Evolutionary conservation across 2,797 vertebrate genomes (phyloP).

Genomic region (Staurois parvus): DNA sequence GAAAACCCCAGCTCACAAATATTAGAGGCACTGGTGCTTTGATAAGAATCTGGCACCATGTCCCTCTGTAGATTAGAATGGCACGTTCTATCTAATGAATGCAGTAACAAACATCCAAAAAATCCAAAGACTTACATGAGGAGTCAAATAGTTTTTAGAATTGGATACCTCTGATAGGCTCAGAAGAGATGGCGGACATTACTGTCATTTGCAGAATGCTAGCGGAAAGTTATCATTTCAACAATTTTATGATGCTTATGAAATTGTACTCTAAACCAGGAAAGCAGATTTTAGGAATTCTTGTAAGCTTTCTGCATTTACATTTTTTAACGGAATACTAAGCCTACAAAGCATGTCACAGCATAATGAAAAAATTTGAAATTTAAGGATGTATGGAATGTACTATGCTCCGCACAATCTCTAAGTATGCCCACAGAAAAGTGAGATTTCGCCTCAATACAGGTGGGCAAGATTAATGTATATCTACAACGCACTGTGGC

Average conservation of each 20-base stretch:
- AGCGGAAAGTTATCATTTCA: not conserved
- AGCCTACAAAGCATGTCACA: no score
- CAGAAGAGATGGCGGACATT: not conserved
- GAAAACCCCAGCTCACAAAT: conserved; percentile 13
- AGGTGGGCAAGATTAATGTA: no score
- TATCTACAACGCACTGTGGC: no score
- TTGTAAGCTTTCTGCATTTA: no score
- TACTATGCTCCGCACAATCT: no score
- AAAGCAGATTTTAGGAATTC: no score
- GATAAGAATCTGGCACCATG: conserved; percentile 62
- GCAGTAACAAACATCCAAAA: conserved; percentile 62
- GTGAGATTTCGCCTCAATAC: no score
- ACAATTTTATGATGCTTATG: not conserved
- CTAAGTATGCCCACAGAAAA: no score
- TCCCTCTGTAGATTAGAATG: conserved; percentile 63
- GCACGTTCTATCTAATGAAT: conserved; percentile 48
- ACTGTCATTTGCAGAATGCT: not conserved
- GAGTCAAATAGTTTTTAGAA: conserved; percentile 36
- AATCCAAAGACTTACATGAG: conserved; percentile 59
- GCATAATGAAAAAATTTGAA: no score
- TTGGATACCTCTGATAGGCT: not conserved
- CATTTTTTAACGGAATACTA: no score
- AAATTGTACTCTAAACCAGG: not conserved
- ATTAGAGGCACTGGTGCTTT: conserved; percentile 64
- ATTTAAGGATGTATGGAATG: no score